Conservation (phyloP, 2,113 vertebrate genomes). For the Ameiurus melas region DNA sequence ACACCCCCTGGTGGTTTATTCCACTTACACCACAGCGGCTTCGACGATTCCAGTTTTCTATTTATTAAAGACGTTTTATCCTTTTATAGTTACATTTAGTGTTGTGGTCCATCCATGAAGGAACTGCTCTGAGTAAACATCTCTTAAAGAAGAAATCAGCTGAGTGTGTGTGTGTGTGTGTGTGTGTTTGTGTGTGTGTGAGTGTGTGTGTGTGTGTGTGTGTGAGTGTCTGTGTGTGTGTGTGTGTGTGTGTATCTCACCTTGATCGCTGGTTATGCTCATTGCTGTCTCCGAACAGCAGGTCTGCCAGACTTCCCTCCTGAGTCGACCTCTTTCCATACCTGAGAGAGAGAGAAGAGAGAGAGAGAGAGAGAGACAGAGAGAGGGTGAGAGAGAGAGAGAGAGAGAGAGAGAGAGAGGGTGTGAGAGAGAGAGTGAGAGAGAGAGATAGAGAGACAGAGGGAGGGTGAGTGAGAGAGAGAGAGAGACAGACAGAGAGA, state of each 20-base stretch:
- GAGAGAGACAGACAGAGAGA: no score
- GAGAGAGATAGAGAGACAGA: not conserved
- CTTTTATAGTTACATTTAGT: not conserved
- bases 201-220: not conserved
- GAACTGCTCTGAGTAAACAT: not conserved
- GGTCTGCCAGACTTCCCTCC: conserved; percentile 67
- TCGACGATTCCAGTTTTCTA: not conserved
- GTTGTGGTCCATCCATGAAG: not conserved
- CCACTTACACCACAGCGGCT: no score
- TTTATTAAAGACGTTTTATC: not conserved
- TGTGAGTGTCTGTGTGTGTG: not conserved
- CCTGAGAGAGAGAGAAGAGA: conserved; percentile 60
- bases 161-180: not conserved
- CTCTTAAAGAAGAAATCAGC: not conserved
- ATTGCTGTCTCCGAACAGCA: conserved; percentile 70
- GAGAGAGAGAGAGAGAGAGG: not conserved
- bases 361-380: not conserved
- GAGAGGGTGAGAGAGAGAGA: not conserved
- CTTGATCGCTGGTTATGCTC: conserved; percentile 74
- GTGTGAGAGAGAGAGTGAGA: not conserved
- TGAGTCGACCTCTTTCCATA: conserved; percentile 85
- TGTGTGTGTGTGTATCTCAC: conserved; percentile 61
- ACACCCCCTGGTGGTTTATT: not conserved
- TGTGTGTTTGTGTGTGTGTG: not conserved
- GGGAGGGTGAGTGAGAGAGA: no score